Evolutionary conservation across 2,797 vertebrate species (phyloP).

Genomic region (Manis javanica): DNA sequence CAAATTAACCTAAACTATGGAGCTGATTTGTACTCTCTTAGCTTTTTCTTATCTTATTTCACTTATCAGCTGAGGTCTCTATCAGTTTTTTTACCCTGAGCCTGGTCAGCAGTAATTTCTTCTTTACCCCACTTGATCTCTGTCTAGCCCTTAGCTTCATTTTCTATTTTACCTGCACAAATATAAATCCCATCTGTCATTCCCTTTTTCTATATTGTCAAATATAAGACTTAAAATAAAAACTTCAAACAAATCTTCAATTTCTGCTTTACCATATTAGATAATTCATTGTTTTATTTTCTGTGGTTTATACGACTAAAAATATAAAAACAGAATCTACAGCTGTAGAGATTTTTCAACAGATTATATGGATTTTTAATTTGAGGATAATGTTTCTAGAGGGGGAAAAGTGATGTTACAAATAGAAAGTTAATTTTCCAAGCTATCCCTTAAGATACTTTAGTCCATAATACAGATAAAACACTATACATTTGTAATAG

Average conservation of each 20-base stretch:
- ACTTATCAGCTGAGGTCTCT: background rate
- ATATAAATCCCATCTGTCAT: background rate
- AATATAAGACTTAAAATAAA: background rate
- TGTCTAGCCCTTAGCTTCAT: background rate
- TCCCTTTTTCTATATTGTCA: background rate
- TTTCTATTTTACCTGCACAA: conserved; percentile 32
- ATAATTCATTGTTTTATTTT: background rate
- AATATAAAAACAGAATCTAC: background rate
- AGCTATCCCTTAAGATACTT: background rate
- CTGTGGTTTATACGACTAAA: background rate
- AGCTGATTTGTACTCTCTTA: background rate
- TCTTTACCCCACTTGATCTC: background rate
- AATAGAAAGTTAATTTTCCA: background rate
- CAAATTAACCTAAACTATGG: background rate
- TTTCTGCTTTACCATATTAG: background rate
- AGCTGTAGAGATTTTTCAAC: background rate
- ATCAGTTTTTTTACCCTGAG: background rate
- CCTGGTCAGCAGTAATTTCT: background rate
- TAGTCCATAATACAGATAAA: background rate
- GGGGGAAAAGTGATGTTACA: background rate
- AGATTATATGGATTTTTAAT: background rate
- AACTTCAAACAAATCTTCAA: background rate
- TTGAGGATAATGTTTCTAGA: background rate
- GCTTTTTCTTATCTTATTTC: background rate
- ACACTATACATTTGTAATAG: background rate